A percentile compares a stretch with the other conserved stretches of the same genome.
These are phyloP conservation scores for Sebastes fasciatus DNA, from an alignment of 2,113 vertebrate genomes.

Conservation along the genomic window DNA sequence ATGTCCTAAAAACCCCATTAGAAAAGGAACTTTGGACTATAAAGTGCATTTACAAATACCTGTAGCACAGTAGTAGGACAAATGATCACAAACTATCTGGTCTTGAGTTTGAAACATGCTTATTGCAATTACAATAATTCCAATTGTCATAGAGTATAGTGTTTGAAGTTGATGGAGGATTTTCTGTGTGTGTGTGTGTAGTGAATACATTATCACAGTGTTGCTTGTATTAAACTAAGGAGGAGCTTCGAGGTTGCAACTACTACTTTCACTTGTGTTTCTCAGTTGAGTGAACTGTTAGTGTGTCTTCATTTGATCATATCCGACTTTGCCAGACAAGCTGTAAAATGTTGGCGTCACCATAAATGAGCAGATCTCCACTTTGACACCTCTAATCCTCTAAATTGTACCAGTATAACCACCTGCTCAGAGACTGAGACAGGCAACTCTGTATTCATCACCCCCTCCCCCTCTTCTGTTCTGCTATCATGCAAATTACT, in stretches of 20 bases:
- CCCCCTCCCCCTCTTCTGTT: not conserved
- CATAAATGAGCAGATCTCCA: not conserved
- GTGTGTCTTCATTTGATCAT: not conserved
- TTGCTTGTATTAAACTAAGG: not conserved
- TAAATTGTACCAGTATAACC: slow-evolving; percentile 4
- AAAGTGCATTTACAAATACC: too few relatives aligned
- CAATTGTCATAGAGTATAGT: too few relatives aligned
- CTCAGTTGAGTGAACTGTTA: not conserved
- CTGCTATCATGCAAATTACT: slow-evolving; percentile 64
- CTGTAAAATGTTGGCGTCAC: not conserved
- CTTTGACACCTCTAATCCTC: not conserved
- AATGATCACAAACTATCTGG: too few relatives aligned
- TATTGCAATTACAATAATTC: too few relatives aligned
- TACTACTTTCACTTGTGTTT: not conserved
- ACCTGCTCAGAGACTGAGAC: slow-evolving; percentile 30
- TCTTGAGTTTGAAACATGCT: too few relatives aligned
- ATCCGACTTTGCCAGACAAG: not conserved
- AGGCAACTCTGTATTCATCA: slow-evolving; percentile 30
- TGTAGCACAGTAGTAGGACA: too few relatives aligned
- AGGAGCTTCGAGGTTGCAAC: not conserved
- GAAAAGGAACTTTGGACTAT: too few relatives aligned
- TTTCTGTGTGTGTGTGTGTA: too few relatives aligned
- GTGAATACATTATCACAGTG: not conserved
- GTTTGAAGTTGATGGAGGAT: too few relatives aligned
- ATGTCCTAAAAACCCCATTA: too few relatives aligned